Evolutionary conservation across 2,888 invertebrate species (phyloP).

Genomic region (Lottia scabra): DNA sequence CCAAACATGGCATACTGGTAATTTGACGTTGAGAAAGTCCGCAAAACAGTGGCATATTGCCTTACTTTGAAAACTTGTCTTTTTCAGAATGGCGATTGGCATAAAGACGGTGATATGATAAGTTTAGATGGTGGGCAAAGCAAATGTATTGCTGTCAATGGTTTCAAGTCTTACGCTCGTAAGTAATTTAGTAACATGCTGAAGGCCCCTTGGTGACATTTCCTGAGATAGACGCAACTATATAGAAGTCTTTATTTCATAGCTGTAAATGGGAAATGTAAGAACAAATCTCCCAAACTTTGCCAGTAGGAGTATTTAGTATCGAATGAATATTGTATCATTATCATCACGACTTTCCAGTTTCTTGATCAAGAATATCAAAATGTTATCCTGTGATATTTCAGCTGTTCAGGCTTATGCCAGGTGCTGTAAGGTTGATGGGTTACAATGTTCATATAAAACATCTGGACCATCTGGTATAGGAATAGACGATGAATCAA

Average conservation of each 20-base stretch:
- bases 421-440: constrained; percentile 22
- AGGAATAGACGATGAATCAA: constrained; percentile 18
- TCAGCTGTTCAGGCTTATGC: constrained; percentile 19
- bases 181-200: neutral
- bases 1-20: too few relatives aligned
- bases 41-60: too few relatives aligned
- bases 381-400: neutral
- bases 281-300: too few relatives aligned
- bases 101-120: constrained; percentile 6
- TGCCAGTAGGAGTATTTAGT: too few relatives aligned
- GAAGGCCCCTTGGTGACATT: too few relatives aligned
- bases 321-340: too few relatives aligned
- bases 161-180: constrained; percentile 3
- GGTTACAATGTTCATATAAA: constrained; percentile 20
- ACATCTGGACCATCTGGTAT: constrained; percentile 22
- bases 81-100: neutral
- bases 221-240: too few relatives aligned
- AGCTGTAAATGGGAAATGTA: too few relatives aligned
- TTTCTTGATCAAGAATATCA: too few relatives aligned
- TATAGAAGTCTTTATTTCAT: too few relatives aligned
- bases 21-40: too few relatives aligned
- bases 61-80: neutral
- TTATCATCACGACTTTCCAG: too few relatives aligned
- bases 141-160: constrained; percentile 6
- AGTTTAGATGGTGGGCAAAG: neutral